Conservation (phyloP, 2,888 invertebrate genomes). For the Desoria tigrina region DNA sequence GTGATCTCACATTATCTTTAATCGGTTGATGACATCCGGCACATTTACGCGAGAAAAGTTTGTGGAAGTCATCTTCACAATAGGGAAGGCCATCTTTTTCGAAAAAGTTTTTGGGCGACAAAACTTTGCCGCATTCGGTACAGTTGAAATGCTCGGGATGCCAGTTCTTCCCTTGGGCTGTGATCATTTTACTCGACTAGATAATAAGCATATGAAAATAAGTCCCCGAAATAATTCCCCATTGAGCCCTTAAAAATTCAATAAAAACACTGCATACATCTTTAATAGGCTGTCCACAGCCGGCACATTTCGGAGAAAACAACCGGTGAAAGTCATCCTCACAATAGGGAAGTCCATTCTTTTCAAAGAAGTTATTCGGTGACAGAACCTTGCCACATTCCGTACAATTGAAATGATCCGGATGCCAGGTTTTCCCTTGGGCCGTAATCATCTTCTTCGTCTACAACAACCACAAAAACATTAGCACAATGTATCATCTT, state of each 20-base stretch:
- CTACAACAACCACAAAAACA: constrained; percentile 10
- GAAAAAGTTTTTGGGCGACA: constrained; percentile 40
- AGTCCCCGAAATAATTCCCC: not conserved
- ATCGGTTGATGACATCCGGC: constrained; percentile 47
- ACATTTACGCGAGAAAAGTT: constrained; percentile 47
- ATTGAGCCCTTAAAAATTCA: not conserved
- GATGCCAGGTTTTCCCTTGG: constrained; percentile 38
- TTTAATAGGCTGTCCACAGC: constrained; percentile 47
- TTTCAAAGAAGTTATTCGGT: constrained; percentile 42
- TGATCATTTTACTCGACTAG: constrained; percentile 15
- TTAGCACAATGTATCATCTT: not conserved
- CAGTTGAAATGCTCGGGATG: constrained; percentile 41
- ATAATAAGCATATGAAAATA: too few species aligned
- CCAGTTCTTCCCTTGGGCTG: constrained; percentile 25
- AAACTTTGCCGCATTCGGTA: constrained; percentile 34
- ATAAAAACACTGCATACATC: constrained; percentile 23
- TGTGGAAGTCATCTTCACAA: constrained; percentile 45
- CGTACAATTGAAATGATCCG: constrained; percentile 37
- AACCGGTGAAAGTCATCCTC: constrained; percentile 42
- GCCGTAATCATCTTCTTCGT: constrained; percentile 30
- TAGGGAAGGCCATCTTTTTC: constrained; percentile 43
- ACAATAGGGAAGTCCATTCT: constrained; percentile 42
- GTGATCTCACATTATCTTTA: too few species aligned
- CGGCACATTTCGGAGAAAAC: constrained; percentile 48
- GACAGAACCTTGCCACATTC: constrained; percentile 38